Base-by-base conservation (phyloP, 2,113 vertebrate genomes). In the Opisthocomus hoazin region DNA sequence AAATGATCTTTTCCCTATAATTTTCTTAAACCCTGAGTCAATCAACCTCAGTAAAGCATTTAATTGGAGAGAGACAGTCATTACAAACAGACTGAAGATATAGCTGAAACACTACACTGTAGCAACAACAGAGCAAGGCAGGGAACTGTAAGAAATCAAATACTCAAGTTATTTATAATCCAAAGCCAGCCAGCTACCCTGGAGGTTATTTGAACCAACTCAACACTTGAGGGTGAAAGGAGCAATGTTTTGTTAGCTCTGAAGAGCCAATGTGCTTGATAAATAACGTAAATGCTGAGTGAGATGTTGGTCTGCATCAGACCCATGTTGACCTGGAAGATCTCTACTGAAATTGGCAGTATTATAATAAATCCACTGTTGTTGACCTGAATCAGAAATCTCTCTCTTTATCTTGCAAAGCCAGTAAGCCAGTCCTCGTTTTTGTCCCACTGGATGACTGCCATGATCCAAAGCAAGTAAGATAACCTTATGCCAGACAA, bases 141-240 rank as follows among this genome's bases (percentile, higher is more conserved):
- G 14, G 8, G 12, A 45, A 87, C 13, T 19, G 16, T 75, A 90
- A 94, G 69, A 96, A 90, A 93, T 90, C 0, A 97, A 95, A 90
- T 90, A 92, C 53, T 79, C 16, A 8, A 75, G 88, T 89, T 97
- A 96, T 95, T 91, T 91, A 96, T 96, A 97, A 93, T 48, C 46
- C 29, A 90, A 68, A 87, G 61, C 48, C 77, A 95, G 86, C 7
- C 22, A 0, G 30, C 69, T 96, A 86, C 90, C 92, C 90, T 94
- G 60, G 56, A 93, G 73, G 64, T 93, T 93, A 95, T 81, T 89
- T 57, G 56, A 96, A 89, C 86, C 80, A 93, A 61, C 73, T 97
- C 95, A 94, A 92, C 86, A 93, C 94, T 34, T 90, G 43, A 93
- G 85, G 90, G 90, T 95, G 88, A 93, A 96, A 88, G 64, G 51